Conservation (phyloP, 2,888 invertebrate genomes). For the Drosophila borborema region DNA sequence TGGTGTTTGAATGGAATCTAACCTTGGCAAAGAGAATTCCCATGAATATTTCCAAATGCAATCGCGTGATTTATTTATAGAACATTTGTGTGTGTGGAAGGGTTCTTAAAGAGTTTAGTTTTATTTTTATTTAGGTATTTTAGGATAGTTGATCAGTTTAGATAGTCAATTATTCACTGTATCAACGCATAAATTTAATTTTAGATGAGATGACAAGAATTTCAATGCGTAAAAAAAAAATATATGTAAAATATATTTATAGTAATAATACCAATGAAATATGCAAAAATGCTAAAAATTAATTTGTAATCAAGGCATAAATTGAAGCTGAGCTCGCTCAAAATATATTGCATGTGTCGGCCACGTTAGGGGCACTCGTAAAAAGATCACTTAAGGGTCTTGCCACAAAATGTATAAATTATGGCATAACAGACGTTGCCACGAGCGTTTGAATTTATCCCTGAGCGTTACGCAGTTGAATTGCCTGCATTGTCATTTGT, state of each 20-base stretch:
- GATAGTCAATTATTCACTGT: too few species aligned
- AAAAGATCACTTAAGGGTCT: conserved; percentile 1
- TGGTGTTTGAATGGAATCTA: neutral
- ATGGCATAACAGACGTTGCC: neutral
- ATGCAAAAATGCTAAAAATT: conserved; percentile 7
- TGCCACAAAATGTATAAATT: conserved; percentile 1
- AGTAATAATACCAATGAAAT: neutral
- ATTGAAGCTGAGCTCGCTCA: neutral
- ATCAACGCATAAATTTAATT: neutral
- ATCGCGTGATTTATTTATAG: neutral
- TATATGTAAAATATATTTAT: conserved; percentile 5
- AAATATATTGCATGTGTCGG: neutral
- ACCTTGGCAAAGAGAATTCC: neutral
- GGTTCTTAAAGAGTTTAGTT: neutral
- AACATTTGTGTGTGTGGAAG: neutral
- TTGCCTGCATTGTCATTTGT: conserved; percentile 42
- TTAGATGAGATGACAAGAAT: too few species aligned
- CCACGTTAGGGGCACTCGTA: neutral
- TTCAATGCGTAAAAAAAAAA: too few species aligned
- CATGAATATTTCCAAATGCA: neutral
- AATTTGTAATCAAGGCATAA: neutral
- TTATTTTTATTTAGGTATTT: too few species aligned
- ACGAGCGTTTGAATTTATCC: too few species aligned
- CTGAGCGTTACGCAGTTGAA: conserved; percentile 21
- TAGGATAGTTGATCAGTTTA: too few species aligned